phyloP scores from a whole-genome alignment of 2,888 invertebrate genomes.

The Mactromeris polynyma region DNA sequence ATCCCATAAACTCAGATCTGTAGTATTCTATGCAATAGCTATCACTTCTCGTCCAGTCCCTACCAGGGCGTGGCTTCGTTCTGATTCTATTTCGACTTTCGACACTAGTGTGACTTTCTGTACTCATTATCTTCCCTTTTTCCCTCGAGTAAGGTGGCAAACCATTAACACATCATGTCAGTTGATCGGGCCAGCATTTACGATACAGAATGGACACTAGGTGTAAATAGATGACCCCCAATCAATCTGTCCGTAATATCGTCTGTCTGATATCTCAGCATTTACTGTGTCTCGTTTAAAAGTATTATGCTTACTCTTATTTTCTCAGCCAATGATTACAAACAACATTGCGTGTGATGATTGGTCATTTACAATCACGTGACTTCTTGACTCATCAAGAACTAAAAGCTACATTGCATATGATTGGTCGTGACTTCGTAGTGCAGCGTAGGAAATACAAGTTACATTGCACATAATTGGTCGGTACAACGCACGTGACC shows the following conservation, averaged over 20 bases:
- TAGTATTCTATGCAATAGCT: too few relatives aligned
- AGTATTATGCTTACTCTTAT: too few relatives aligned
- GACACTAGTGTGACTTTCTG: not conserved
- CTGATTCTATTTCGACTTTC: not conserved
- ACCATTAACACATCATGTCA: not conserved
- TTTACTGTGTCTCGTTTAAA: too few relatives aligned
- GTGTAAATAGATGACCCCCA: not conserved
- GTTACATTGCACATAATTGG: not conserved
- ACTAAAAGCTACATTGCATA: too few relatives aligned
- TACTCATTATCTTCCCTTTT: not conserved
- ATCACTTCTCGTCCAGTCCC: not conserved
- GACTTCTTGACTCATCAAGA: too few relatives aligned
- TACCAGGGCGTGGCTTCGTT: not conserved
- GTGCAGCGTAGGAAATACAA: not conserved
- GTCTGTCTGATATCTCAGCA: not conserved
- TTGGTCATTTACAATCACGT: too few relatives aligned
- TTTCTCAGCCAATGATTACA: too few relatives aligned
- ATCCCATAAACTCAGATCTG: too few relatives aligned
- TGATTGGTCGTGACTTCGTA: too few relatives aligned
- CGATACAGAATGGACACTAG: not conserved
- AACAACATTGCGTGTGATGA: too few relatives aligned
- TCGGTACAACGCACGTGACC: not conserved
- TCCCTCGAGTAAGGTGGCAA: not conserved
- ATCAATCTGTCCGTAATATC: not conserved
- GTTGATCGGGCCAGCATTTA: not conserved